Base-by-base conservation (phyloP, 2,888 invertebrate genomes). In the Hesperia comma region DNA sequence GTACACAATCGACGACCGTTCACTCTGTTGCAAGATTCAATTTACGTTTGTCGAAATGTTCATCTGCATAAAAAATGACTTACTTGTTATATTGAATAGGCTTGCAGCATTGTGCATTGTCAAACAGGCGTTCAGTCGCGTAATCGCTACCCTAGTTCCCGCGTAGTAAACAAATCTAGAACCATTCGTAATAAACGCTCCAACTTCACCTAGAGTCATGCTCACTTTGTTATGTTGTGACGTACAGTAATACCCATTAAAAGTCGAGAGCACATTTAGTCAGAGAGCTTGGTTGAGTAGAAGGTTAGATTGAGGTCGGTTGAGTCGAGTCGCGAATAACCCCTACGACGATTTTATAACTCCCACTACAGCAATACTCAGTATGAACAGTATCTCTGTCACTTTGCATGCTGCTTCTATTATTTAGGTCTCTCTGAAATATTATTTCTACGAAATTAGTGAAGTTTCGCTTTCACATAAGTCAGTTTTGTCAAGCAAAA, bases 371-470 rank as follows among this genome's bases (percentile, higher is more conserved):
- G 81, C 80, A 85, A 83, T 88, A 92, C 87, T 90, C 84, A 84
- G 81, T 86, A 78, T 83, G 82, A 82, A 86, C 83, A 85, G 78
- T 83, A 83, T 85, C 80, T 90, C 86, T 88, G 76, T 85, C 88
- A 90, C 90, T 90, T 79, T 88, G 92, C 92, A 92, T 92, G 92
- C 81, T 75, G 92, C 92, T 92, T 92, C 85, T 87, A 83, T 85
- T 85, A 84, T 85, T 84, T 85, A 85, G 79, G 79, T 82, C 82
- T 85, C 80, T 84, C 79, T 85, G 78, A 79, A 78, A 72, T 74
- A 75, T 49, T 75, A 74, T 77, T 75, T 77, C 73, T 72, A 73
- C 75, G 79, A 85, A 87, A 81, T 78, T 81, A 72, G 79, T 86
- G 81, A 81, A 82, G 67, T 72, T 69, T 67, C 55, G 69, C 58